A percentile compares a stretch with the other conserved stretches of the same genome.
Evolutionary conservation across 2,888 invertebrate genomes (phyloP).

Genomic region (Conchocele bisecta): DNA sequence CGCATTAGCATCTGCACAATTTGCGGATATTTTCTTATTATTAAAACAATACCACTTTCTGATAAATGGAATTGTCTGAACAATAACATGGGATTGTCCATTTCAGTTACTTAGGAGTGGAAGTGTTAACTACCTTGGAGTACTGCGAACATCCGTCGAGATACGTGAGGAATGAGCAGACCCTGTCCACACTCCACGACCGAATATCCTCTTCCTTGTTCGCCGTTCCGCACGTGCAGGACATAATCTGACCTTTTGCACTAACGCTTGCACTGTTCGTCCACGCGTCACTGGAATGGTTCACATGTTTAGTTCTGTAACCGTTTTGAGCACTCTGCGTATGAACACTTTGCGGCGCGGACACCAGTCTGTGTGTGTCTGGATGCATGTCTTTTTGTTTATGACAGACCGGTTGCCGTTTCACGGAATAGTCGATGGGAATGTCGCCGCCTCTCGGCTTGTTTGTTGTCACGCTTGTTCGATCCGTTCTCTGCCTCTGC

Average conservation of each 20-base stretch:
- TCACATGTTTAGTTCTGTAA: no score
- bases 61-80: no score
- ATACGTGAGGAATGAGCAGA: conserved; percentile 63
- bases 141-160: conserved; percentile 69
- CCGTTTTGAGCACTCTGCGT: conserved; percentile 1
- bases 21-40: no score
- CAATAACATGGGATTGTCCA: no score
- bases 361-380: neutral
- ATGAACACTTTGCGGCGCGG: conserved; percentile 1
- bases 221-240: conserved; percentile 55
- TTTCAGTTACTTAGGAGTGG: no score
- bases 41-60: neutral
- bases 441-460: conserved; percentile 16
- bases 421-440: conserved; percentile 55
- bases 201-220: conserved; percentile 63
- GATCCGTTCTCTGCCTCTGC: no score
- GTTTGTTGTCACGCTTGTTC: no score
- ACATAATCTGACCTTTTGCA: neutral
- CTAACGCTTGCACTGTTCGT: neutral
- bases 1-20: no score
- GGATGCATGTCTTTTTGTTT: no score
- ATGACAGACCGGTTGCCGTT: neutral
- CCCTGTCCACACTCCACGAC: conserved; percentile 68
- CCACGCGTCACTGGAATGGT: no score
- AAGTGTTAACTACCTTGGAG: conserved; percentile 58